Evolutionary conservation across 1,140 invertebrate species (phyloP).

Genomic region (Lanistes nyassanus): DNA sequence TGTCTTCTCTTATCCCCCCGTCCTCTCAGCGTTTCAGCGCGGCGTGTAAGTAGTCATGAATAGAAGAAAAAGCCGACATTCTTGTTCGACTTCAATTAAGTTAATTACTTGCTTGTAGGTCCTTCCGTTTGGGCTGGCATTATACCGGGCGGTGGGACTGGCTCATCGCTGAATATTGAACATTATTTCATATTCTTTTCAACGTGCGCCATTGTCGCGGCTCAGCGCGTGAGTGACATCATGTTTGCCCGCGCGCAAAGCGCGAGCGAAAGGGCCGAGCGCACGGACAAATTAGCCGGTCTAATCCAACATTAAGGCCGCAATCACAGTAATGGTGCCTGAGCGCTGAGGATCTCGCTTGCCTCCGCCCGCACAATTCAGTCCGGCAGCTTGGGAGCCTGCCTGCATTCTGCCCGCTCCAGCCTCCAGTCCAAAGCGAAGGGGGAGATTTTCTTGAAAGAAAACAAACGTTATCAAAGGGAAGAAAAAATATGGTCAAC

Average conservation of each 20-base stretch:
- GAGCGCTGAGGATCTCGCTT: not conserved
- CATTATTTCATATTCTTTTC: slow-evolving; percentile 30
- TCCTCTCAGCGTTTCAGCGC: not conserved
- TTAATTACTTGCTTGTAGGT: slow-evolving; percentile 27
- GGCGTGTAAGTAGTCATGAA: not conserved
- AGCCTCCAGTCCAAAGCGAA: no score
- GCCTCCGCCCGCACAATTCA: slow-evolving; percentile 20
- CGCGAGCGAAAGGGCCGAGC: slow-evolving; percentile 1
- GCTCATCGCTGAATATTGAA: slow-evolving; percentile 16
- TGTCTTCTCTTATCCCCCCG: not conserved
- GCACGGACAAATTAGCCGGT: slow-evolving; percentile 24
- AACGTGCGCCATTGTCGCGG: slow-evolving; percentile 3
- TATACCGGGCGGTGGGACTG: not conserved
- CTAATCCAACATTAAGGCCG: slow-evolving; percentile 26
- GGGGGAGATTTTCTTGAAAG: slow-evolving; percentile 14
- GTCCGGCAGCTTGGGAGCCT: slow-evolving; percentile 15
- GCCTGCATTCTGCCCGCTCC: not conserved
- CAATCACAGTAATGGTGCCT: slow-evolving; percentile 25
- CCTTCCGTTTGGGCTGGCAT: slow-evolving; percentile 12
- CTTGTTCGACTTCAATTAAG: slow-evolving; percentile 26
- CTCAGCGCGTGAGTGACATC: slow-evolving; percentile 22
- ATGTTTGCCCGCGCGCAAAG: slow-evolving; percentile 24
- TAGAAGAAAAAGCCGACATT: slow-evolving; percentile 7
- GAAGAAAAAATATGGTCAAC: slow-evolving; percentile 23
- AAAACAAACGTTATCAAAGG: slow-evolving; percentile 26